Conservation (phyloP, 1,140 invertebrate genomes). For the Magallana ariakensis region DNA sequence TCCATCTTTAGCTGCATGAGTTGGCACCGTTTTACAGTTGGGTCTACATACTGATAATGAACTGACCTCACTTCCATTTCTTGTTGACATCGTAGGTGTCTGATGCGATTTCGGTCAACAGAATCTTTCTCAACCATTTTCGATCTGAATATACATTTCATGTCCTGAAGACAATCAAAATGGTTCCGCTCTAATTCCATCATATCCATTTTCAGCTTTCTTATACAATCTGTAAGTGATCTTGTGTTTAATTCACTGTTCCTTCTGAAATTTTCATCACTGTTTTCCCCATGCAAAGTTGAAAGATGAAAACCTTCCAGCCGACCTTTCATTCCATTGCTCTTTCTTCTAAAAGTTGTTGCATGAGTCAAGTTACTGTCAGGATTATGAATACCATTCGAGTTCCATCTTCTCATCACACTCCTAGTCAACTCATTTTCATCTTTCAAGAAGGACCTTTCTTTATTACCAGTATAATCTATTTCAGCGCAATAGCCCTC, state of each 20-base stretch:
- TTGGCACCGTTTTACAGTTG: conserved; percentile 9
- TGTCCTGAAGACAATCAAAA: conserved; percentile 9
- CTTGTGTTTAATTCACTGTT: not conserved
- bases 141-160: not conserved
- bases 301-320: conserved; percentile 48
- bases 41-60: conserved; percentile 1
- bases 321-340: conserved; percentile 11
- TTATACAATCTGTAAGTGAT: conserved; percentile 18
- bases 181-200: not conserved
- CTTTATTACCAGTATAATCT: conserved; percentile 24
- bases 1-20: conserved; percentile 43
- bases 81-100: conserved; percentile 38
- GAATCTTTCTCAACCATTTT: not conserved
- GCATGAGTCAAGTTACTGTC: conserved; percentile 51
- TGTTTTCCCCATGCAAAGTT: not conserved
- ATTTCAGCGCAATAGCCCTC: not conserved
- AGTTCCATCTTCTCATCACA: conserved; percentile 52
- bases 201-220: conserved; percentile 42
- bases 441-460: conserved; percentile 21
- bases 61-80: conserved; percentile 39
- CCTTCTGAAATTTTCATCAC: not conserved
- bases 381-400: conserved; percentile 53
- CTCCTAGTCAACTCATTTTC: conserved; percentile 44
- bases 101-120: not conserved
- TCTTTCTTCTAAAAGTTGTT: conserved; percentile 22